A percentile compares a stretch with the other conserved stretches of the same genome.
phyloP scores from a whole-genome alignment of 2,888 invertebrate species.

The Chydorus sphaericus region DNA sequence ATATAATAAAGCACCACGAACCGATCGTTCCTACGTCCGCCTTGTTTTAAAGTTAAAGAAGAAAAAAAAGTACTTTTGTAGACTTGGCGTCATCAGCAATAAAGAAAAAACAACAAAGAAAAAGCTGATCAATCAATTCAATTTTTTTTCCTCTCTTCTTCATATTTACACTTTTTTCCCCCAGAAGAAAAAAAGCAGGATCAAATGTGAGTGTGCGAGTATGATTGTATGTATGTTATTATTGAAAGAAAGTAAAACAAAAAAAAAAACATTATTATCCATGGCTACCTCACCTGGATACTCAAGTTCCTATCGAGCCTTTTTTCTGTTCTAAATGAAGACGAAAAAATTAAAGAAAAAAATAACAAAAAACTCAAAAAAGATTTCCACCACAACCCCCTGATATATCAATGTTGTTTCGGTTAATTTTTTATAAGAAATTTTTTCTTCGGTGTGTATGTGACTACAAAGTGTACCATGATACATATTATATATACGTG shows the following conservation, averaged over 20 bases:
- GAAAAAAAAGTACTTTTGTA: conserved; percentile 1
- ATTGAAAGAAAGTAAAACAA: too few species aligned
- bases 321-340: conserved; percentile 7
- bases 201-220: background rate
- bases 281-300: conserved; percentile 14
- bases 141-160: background rate
- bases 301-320: conserved; percentile 15
- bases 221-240: background rate
- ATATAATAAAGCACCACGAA: conserved; percentile 13
- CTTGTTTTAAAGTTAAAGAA: conserved; percentile 9
- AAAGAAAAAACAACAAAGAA: background rate
- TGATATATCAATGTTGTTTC: too few species aligned
- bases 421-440: too few species aligned
- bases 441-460: too few species aligned
- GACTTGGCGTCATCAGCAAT: conserved; percentile 3
- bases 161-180: background rate
- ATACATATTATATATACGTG: too few species aligned
- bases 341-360: background rate
- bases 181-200: background rate
- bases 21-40: conserved; percentile 15
- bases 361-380: background rate
- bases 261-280: conserved; percentile 4
- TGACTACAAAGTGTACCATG: too few species aligned
- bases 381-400: too few species aligned
- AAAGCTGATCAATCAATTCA: background rate